Base-by-base conservation (phyloP, 2,797 vertebrate species). In the Mycteria americana region DNA sequence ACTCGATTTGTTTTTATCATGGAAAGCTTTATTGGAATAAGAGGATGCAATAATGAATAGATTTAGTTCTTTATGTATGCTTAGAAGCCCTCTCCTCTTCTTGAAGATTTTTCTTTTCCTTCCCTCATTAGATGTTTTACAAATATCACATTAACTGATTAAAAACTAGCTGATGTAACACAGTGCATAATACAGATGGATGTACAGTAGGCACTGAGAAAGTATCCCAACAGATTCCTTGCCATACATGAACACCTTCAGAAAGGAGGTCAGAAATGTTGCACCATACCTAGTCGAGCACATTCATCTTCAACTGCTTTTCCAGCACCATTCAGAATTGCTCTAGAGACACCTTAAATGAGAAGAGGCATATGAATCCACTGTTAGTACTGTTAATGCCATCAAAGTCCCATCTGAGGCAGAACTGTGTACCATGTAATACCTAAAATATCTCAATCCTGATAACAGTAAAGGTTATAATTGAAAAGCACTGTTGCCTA, bases 301-400 rank as follows among this genome's bases (percentile, higher is more conserved):
- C 99, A 99, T 91, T 99, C 98, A 1, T 2, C 13, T 97, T 98
- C 95, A 37, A 99, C 98, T 8, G 30, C 33, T 65, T 9, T 28
- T 62, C 99, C 99, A 69, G 99, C 99, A n/a, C 94, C 30, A 2
- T 98, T 97, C 95, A 99, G 96, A 97, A 99, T 99, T 33, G 99
- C 99, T 97, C 97, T 99, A 72, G 99, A 99, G 24, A 99, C 99
- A 5, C 99, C 99, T 99, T 85, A 70, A 88, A 84, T 19, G 56
- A 96, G 45, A 95, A 88, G 37, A 65, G 18, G 23, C 13, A 92
- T 13, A 37, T 1, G 7, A 85, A 76, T 59, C 28, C 63, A 87
- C 50, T 41, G 56, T 94, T 77, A 83, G 11, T 80, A 35, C 33
- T 74, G n/a, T 60, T 84, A 74, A 53, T 64, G 33, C 15, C 7